Evolutionary conservation across 2,797 vertebrate genomes (phyloP), one percentile per base, ranked within the genome.

Genomic region (Remorina albescens): DNA sequence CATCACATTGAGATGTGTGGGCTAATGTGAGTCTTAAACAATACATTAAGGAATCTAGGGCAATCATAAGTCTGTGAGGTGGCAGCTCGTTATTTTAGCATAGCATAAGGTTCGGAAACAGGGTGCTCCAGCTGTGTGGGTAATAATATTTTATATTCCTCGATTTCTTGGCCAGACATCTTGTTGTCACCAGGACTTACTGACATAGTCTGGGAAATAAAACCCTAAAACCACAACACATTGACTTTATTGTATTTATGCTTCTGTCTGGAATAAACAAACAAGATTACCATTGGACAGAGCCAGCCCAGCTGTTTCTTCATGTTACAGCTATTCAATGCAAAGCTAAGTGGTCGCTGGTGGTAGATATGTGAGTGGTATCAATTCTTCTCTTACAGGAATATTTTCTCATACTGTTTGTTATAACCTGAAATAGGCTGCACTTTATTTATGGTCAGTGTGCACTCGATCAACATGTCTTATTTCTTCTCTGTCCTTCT

Each of bases 211-310:
- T 6, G 6, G 34, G n/a, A 25, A 12, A 57, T 37, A 42, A 28
- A 10, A 34, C 6, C 32, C 32, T 34, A 4, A 34, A 34, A 34
- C 39, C 16, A 32, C 37, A 37, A 21, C 21, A 39, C 46, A 28
- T n/a, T 21, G 26, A 13, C 19, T 1, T 55, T 21, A 55, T 21
- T 55, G 19, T 34, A n/a, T 15, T 6, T 34, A 18, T 21, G 23
- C 19, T 42, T 42, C 28, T 59, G 37, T 59, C 25, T 42, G 25
- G 19, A 55, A 41, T 41, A 41, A 42, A 59, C 37, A 42, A 42
- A 25, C 15, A 57, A 54, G 51, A n/a, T 46, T 30, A 13, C 21
- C 21, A 6, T 18, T 15, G 9, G 34, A 4, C n/a, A 57, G 19
- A 23, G 19, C 16, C n/a, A 36, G 12, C 5, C 12, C 15, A 8